These are phyloP conservation scores for Euphonia xanthogaster DNA, from an alignment of 2,797 vertebrate species.

Conservation along the genomic window DNA sequence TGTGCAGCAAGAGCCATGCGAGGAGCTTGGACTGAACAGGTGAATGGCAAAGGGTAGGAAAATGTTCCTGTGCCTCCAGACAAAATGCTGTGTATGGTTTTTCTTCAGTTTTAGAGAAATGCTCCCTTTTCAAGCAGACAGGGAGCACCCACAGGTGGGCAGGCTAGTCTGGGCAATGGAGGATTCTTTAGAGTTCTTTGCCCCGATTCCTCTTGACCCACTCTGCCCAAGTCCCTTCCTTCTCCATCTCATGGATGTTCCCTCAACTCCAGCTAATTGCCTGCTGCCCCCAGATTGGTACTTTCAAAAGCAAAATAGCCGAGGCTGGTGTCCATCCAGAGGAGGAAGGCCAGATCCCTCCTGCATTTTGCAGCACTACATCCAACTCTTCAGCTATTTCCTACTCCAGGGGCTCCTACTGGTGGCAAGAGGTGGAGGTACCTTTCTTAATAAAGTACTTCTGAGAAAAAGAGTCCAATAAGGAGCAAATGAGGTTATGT, in stretches of 20 bases:
- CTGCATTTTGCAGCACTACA: neutral
- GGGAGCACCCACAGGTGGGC: rapidly evolving
- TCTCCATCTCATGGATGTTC: neutral
- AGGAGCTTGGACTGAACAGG: rapidly evolving
- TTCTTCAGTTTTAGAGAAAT: neutral
- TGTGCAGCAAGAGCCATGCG: rapidly evolving
- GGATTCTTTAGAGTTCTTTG: neutral
- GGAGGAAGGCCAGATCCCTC: rapidly evolving
- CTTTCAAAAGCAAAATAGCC: neutral
- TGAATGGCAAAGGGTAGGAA: rapidly evolving
- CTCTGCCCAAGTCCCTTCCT: neutral
- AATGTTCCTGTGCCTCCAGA: neutral
- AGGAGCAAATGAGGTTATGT: rapidly evolving
- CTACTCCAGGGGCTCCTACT: neutral
- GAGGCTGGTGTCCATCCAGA: neutral
- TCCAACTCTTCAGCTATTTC: rapidly evolving
- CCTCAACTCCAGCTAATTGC: neutral
- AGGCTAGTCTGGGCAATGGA: rapidly evolving
- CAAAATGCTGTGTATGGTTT: neutral
- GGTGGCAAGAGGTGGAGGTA: neutral
- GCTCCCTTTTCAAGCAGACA: neutral
- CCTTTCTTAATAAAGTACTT: neutral
- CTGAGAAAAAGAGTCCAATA: neutral
- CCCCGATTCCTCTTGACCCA: neutral
- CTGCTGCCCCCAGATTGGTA: neutral